Conservation (phyloP, 2,113 vertebrate genomes). For the Lagenorhynchus albirostris region DNA sequence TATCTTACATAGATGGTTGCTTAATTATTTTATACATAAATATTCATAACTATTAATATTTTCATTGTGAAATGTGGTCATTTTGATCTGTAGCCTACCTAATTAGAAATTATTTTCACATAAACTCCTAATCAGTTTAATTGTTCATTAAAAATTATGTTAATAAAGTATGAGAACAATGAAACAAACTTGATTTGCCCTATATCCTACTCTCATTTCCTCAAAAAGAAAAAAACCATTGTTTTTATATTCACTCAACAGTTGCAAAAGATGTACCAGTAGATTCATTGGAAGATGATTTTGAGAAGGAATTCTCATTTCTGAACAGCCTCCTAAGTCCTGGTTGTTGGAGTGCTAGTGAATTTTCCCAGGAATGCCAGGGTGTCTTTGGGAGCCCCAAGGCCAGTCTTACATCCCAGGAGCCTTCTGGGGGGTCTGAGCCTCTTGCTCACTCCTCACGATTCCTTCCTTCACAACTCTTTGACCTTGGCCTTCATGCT, state of each 20-base stretch:
- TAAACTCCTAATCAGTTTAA: neutral
- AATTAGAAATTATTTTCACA: slow-evolving; percentile 20
- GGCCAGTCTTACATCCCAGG: slow-evolving; percentile 20
- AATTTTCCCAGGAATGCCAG: slow-evolving; percentile 82
- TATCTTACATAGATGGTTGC: neutral
- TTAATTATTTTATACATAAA: neutral
- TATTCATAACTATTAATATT: neutral
- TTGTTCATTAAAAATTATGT: slow-evolving; percentile 6
- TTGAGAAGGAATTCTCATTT: slow-evolving; percentile 87
- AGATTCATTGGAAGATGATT: slow-evolving; percentile 79
- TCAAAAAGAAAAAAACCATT: slow-evolving; percentile 64
- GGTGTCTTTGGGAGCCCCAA: slow-evolving; percentile 80
- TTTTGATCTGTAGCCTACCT: slow-evolving; percentile 7
- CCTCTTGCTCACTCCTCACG: slow-evolving; percentile 75
- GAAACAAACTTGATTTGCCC: neutral
- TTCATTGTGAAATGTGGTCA: neutral
- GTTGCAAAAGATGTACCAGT: slow-evolving; percentile 56
- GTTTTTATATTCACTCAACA: slow-evolving; percentile 49
- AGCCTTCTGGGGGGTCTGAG: slow-evolving; percentile 54
- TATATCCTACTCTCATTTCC: neutral
- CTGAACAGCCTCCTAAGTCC: slow-evolving; percentile 84
- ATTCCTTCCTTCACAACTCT: slow-evolving; percentile 90
- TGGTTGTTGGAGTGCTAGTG: slow-evolving; percentile 68
- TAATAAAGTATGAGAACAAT: neutral
- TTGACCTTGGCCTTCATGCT: slow-evolving; percentile 87